Conservation (phyloP, 2,113 vertebrate species). For the Onychostruthus taczanowskii region DNA sequence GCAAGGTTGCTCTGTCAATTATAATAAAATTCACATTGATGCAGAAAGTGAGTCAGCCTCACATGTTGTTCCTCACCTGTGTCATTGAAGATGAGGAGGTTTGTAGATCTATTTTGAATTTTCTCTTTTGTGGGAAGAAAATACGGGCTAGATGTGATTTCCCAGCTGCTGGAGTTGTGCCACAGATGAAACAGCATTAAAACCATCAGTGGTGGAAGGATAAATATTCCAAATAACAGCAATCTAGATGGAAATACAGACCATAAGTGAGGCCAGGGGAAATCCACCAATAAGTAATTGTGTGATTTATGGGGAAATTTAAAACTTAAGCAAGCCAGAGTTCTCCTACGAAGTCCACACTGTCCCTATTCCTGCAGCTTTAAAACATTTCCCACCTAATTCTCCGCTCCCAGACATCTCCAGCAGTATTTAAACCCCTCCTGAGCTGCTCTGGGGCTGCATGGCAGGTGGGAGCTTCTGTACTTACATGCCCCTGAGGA, state of each 20-base stretch:
- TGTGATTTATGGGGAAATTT: background rate
- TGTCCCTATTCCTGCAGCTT: background rate
- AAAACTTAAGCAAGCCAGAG: background rate
- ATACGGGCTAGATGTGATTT: conserved; percentile 80
- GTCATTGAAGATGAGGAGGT: conserved; percentile 87
- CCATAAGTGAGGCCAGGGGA: background rate
- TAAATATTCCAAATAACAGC: conserved; percentile 72
- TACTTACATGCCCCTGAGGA: conserved; percentile 66
- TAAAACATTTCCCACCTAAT: background rate
- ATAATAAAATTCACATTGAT: background rate
- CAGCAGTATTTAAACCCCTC: background rate
- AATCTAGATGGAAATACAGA: conserved; percentile 71
- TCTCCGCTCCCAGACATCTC: background rate
- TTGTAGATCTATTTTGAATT: conserved; percentile 68
- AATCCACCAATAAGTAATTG: background rate
- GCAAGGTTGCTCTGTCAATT: background rate
- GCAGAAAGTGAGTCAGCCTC: background rate
- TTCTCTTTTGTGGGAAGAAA: conserved; percentile 76
- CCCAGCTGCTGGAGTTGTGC: conserved; percentile 42
- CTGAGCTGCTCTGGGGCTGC: background rate
- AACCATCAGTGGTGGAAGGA: conserved; percentile 67
- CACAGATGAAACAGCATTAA: conserved; percentile 35
- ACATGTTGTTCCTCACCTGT: conserved; percentile 74
- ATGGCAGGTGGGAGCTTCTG: rapidly evolving
- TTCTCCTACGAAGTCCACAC: background rate